Base-by-base conservation (phyloP, 2,113 vertebrate species). In the Turdus rufiventris region DNA sequence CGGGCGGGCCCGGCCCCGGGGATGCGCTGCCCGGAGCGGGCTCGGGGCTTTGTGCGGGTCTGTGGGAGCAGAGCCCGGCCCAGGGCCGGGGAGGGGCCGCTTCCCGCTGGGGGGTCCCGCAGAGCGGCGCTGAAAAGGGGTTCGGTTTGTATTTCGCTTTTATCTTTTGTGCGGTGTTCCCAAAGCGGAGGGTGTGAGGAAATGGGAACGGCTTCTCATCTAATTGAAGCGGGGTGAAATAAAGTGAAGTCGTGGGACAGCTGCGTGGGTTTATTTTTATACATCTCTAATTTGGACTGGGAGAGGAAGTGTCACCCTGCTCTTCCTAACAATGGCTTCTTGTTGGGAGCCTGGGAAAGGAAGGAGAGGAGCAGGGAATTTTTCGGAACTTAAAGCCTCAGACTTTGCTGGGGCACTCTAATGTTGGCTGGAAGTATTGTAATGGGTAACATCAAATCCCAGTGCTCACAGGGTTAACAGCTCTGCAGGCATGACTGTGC, bases 321-420 rank as follows among this genome's bases (percentile, higher is more conserved):
- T 90, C 58, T 19, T 63, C 54, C 9, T 34, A 82, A 94, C 86
- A 96, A 93, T 91, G 88, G 80, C 40, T 94, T 65, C 90, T 94
- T 94, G 88, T 89, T 83, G 89, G 91, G 47, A 75, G 72, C 33
- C 67, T 66, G 54, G 57, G 20, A 57, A 84, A 77, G 56, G 36
- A 79, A 84, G 6, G 60, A 47, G 51, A 91, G 61, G 75, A 75
- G 40, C 68, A 15, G 24, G 42, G 61, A 62, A 10, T 24, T 79
- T 75, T 90, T 85, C 79, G 72, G 88, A 63, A 80, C 54, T 53
- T 61, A 66, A 68, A 47, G 36, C 54, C 53, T 73, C 51, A 34
- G 28, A 12, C 47, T 82, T 57, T 71, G 34, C 61, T 82, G 47
- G 36, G 40, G 33, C 57, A 25, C 18, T 7, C 56, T 43, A 50